phyloP scores from a whole-genome alignment of 2,797 vertebrate genomes.

The Muraenolepis orangiensis region DNA sequence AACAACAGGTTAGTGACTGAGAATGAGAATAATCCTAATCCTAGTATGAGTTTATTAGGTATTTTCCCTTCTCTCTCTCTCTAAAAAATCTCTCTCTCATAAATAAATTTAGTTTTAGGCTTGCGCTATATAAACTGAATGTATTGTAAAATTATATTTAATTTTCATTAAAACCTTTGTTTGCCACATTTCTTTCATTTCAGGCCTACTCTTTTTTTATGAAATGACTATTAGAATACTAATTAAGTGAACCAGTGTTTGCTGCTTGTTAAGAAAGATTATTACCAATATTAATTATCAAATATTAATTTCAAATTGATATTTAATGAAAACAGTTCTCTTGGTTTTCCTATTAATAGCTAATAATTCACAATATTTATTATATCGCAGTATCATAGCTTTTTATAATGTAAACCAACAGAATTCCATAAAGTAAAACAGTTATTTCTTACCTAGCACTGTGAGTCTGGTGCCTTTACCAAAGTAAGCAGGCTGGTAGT shows the following conservation, averaged over 20 bases:
- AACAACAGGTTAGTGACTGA: neutral
- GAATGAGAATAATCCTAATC: neutral
- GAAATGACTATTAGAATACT: neutral
- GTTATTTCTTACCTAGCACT: constrained; percentile 46
- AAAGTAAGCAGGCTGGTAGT: too few species aligned
- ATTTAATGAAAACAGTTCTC: neutral
- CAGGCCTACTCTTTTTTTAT: neutral
- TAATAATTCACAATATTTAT: neutral
- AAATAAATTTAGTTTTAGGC: too few species aligned
- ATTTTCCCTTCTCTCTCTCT: neutral
- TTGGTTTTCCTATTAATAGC: neutral
- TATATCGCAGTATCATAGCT: neutral
- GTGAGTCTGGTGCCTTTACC: constrained; percentile 53
- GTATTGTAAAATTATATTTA: too few species aligned
- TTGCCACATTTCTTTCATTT: neutral
- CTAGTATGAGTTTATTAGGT: neutral
- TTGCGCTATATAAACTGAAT: too few species aligned
- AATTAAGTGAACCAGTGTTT: neutral
- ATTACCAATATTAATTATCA: neutral
- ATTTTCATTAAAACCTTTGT: neutral
- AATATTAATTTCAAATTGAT: neutral
- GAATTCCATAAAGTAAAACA: neutral
- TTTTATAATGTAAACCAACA: neutral
- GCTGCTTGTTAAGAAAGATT: neutral
- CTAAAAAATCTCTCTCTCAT: too few species aligned